A percentile compares a stretch with the other conserved stretches of the same genome.
Conservation (phyloP, 2,797 vertebrate genomes). For the Pteronotus mesoamericanus region DNA sequence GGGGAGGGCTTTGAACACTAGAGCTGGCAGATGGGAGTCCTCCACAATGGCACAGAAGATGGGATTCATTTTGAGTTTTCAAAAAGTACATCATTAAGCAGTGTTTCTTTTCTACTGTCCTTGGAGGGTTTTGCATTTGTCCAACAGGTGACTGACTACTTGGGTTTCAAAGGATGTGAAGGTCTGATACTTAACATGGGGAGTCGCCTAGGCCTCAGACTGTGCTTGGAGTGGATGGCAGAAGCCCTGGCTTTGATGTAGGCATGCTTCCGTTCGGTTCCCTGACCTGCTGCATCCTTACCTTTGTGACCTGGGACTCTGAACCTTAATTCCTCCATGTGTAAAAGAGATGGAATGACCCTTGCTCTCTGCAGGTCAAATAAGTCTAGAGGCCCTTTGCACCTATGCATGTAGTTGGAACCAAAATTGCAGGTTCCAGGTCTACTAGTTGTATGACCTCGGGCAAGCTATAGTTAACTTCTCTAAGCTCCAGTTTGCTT, state of each 20-base stretch:
- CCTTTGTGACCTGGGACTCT: background rate
- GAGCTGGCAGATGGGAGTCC: background rate
- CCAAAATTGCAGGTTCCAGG: rapidly evolving
- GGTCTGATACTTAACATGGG: rapidly evolving
- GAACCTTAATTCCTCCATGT: background rate
- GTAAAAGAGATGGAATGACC: background rate
- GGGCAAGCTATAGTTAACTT: background rate
- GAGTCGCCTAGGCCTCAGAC: too few species aligned
- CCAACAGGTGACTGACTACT: background rate
- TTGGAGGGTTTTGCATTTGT: background rate
- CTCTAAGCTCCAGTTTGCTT: background rate
- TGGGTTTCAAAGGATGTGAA: background rate
- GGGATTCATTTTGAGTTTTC: constrained; percentile 22
- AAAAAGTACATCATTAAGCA: background rate
- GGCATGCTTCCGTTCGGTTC: background rate
- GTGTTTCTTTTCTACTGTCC: background rate
- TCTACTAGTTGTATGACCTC: background rate
- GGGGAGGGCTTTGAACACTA: background rate
- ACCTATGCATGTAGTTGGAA: background rate
- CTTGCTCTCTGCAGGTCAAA: background rate
- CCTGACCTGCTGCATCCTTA: background rate
- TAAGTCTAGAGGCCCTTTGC: background rate
- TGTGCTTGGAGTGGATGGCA: background rate
- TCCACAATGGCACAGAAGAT: background rate
- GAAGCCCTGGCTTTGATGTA: background rate